Percentiles rank a stretch among this genome's conserved stretches.
These are phyloP conservation scores for Nasonia oneida DNA, from an alignment of 2,888 invertebrate species.

Conservation along the genomic window DNA sequence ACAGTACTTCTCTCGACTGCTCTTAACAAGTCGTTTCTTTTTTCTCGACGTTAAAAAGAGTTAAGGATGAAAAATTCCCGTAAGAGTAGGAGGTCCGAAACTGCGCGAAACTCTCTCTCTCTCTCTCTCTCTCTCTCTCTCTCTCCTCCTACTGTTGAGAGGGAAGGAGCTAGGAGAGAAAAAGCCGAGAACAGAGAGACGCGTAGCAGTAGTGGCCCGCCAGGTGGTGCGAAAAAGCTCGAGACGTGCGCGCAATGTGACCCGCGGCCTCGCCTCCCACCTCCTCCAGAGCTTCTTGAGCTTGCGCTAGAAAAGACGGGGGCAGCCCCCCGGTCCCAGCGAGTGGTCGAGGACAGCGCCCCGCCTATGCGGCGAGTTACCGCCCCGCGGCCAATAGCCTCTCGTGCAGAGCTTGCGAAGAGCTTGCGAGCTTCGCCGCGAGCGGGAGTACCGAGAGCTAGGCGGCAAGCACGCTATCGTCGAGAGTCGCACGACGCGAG, in stretches of 20 bases:
- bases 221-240: background rate
- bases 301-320: constrained; percentile 3
- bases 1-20: constrained; percentile 29
- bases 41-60: constrained; percentile 46
- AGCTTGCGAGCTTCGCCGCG: constrained; percentile 34
- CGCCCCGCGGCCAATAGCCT: constrained; percentile 29
- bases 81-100: background rate
- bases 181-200: background rate
- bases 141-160: background rate
- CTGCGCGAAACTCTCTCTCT: background rate
- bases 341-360: constrained; percentile 23
- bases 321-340: constrained; percentile 30
- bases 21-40: constrained; percentile 62
- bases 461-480: background rate
- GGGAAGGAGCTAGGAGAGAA: background rate
- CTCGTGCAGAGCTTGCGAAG: constrained; percentile 75
- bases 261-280: constrained; percentile 70
- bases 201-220: constrained; percentile 20
- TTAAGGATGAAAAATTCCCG: background rate
- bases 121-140: background rate
- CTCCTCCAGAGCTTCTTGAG: background rate
- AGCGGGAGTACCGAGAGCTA: constrained; percentile 42
- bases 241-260: background rate
- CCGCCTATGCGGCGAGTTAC: constrained; percentile 35
- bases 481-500: constrained; percentile 64